Conservation (phyloP, 2,797 vertebrate genomes). For the Euphonia xanthogaster region DNA sequence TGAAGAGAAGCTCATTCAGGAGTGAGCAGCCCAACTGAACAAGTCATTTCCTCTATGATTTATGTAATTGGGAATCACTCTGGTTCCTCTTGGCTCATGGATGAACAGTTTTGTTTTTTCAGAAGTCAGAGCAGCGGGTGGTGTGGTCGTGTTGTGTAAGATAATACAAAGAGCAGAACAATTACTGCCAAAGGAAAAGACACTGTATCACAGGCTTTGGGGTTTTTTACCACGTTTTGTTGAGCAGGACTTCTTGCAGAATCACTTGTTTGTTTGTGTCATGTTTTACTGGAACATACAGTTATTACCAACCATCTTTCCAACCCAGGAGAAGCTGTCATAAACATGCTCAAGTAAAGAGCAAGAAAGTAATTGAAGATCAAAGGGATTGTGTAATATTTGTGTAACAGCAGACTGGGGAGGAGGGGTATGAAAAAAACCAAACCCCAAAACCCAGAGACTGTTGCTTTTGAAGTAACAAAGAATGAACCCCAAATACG, state of each 20-base stretch:
- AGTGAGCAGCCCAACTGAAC: background rate
- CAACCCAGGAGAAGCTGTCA: background rate
- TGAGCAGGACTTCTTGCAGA: constrained; percentile 13
- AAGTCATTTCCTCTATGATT: background rate
- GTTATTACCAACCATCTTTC: background rate
- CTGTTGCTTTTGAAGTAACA: background rate
- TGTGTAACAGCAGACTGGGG: background rate
- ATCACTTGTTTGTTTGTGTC: background rate
- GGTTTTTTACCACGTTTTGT: background rate
- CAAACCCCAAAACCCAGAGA: background rate
- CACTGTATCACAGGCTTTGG: background rate
- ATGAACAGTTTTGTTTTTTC: constrained; percentile 23
- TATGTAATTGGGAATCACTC: background rate
- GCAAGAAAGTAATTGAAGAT: background rate
- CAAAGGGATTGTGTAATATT: background rate
- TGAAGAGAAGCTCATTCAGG: background rate
- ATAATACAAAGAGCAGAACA: constrained; percentile 49
- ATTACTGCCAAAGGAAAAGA: constrained; percentile 32
- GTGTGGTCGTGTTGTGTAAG: constrained; percentile 40
- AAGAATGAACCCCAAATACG: background rate
- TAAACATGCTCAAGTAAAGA: background rate
- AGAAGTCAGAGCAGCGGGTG: constrained; percentile 37
- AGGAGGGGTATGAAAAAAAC: background rate
- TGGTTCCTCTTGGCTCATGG: constrained; percentile 27
- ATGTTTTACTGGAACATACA: background rate